Base-by-base conservation (phyloP, 1,140 invertebrate genomes). In the Adelges cooleyi region DNA sequence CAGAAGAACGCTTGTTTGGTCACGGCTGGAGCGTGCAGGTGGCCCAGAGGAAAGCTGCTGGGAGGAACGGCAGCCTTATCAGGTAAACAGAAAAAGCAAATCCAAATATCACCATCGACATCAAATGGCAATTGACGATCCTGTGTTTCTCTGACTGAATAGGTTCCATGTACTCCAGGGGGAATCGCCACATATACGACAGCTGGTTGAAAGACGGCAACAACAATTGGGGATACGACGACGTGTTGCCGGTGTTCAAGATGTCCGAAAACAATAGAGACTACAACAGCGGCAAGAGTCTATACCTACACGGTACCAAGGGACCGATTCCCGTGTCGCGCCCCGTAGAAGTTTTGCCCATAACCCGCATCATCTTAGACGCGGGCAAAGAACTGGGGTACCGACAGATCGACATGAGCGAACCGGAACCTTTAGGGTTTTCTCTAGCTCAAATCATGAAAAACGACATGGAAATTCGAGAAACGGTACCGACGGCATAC, bases 31-130 rank as follows among this genome's bases (percentile, higher is more conserved):
- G 81, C 83, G 0, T 89, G 87, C 72, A 84, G 83, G 67, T 79
- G 86, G 78, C 82, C 84, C 0, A 76, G 84, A 42, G 87, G 87
- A 0, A 86, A 84, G 76, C 83, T 86, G 23, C 73, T 90, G 8
- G 92, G 91, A 13, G 92, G 92, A 3, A 85, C 83, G 1, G 89
- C 86, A 68, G 82, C 84, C 8, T 75, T 93, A 20, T 94, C 68
- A 17, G 70, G 70, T 71, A 59, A 65, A 23, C 29, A 20, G 11
- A 48, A 18, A 20, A 8, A 20, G 17, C 15, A 5, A 80, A 33
- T 18, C n/a, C 9, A 13, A n/a, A n/a, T n/a, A n/a, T 38, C 13
- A 8, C 36, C 13, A 13, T 38, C 36, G 13, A 13, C 6, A 38
- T 8, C 36, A 6, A 38, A 38, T 8, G 6, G 36, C 36, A 13